Evolutionary conservation across 2,888 invertebrate species (phyloP).

Genomic region (Epirrhoe alternata): DNA sequence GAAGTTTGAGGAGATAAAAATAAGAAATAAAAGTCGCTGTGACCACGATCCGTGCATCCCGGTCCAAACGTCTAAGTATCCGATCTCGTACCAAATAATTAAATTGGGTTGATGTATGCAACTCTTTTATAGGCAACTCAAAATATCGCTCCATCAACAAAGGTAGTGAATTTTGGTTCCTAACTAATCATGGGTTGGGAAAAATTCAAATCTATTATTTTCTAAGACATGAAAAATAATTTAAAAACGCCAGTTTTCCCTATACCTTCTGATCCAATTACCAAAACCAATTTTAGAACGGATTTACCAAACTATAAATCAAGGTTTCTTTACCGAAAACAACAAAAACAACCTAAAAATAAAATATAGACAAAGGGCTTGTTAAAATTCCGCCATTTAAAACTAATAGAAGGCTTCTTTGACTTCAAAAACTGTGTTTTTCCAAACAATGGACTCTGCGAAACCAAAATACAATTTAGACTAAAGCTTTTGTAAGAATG

Average conservation of each 20-base stretch:
- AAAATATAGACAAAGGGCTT: constrained; percentile 72
- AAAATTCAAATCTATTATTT: too few species aligned
- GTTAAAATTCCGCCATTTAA: constrained; percentile 76
- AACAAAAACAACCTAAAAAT: constrained; percentile 33
- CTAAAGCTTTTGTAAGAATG: not conserved
- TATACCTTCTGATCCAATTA: not conserved
- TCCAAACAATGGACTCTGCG: constrained; percentile 11
- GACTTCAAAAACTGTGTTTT: constrained; percentile 55
- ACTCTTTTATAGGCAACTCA: too few species aligned
- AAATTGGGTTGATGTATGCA: too few species aligned
- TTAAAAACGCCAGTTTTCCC: not conserved
- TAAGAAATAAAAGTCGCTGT: too few species aligned
- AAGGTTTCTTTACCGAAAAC: not conserved
- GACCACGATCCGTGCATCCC: too few species aligned
- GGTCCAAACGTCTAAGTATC: too few species aligned
- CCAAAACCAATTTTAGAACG: not conserved
- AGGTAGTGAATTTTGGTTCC: too few species aligned
- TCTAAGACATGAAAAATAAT: not conserved
- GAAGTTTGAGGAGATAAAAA: too few species aligned
- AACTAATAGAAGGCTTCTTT: constrained; percentile 61
- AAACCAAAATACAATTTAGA: not conserved
- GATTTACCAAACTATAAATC: not conserved
- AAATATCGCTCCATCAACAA: too few species aligned
- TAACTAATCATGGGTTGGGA: too few species aligned
- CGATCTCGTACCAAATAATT: too few species aligned